Base-by-base conservation (phyloP, 2,797 vertebrate species). In the Falco columbarius region DNA sequence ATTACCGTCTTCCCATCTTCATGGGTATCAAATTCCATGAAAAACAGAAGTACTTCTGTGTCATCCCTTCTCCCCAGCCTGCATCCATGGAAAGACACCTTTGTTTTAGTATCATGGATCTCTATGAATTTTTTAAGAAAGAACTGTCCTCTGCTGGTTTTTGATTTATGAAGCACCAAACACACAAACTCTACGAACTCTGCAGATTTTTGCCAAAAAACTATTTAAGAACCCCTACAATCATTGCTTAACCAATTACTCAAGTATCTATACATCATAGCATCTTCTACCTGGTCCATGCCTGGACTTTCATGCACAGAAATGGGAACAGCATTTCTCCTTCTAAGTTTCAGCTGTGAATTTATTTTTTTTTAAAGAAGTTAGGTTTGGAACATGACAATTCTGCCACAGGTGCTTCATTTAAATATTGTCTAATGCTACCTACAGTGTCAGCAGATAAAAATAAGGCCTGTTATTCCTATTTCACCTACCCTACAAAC, bases 1-100 rank as follows among this genome's bases (percentile, higher is more conserved):
- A 67, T 23, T 49, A 30, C 13, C 23, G 68, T 3, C 10, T 17
- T 21, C 40, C 58, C 12, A 62, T 17, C 30, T 81, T 68, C 18
- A 38, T 0, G 2, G 22, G 4, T 47, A 58, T 26, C 47, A 36
- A 73, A 84, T 26, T 44, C 22, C n/a, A 52, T 0, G 0, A 81
- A 66, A 95, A 81, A 8, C 6, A 44, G 30, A 62, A 58, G 8
- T 42, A 29, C 3, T 71, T 55, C 17, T 32, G 4, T 11, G 4
- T 52, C 34, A 2, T 75, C 16, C 12, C 6, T 70, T 79, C 34
- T 70, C 20, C 13, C 12, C 17, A 75, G 9, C 7, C 18, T 56
- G 2, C 63, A 22, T 17, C 19, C 42, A 13, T 16, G 13, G 26
- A 62, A 77, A 66, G 7, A 46, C 12, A 29, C 10, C 36, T 46